phyloP scores from a whole-genome alignment of 2,113 vertebrate species.

The Xenus cinereus region DNA sequence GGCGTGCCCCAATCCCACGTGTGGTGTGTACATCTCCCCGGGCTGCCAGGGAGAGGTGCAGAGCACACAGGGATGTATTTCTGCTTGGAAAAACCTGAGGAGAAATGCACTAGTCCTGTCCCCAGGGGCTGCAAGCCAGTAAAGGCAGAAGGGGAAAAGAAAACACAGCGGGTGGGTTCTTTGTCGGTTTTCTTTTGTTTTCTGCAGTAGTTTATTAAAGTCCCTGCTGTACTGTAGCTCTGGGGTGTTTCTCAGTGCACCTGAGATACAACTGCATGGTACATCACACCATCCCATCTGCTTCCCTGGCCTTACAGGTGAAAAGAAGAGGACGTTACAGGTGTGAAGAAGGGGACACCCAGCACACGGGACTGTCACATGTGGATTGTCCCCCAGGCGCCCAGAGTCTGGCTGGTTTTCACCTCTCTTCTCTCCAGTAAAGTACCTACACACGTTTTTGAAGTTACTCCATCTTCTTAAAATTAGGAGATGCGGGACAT shows the following conservation, averaged over 20 bases:
- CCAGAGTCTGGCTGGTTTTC: background rate
- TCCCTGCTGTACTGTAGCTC: background rate
- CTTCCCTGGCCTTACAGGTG: background rate
- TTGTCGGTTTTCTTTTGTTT: background rate
- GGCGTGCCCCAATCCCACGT: fast-evolving
- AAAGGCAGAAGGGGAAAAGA: background rate
- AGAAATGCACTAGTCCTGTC: background rate
- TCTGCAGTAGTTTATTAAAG: background rate
- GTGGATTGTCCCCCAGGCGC: background rate
- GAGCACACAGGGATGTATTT: fast-evolving
- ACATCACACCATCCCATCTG: background rate
- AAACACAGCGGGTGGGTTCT: fast-evolving
- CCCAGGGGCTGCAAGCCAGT: background rate
- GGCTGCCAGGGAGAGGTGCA: background rate
- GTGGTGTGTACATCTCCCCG: fast-evolving
- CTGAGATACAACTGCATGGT: no score
- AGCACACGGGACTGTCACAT: background rate
- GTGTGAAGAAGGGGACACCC: background rate
- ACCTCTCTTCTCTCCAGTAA: background rate
- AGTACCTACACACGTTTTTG: background rate
- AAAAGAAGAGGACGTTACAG: background rate
- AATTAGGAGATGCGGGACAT: background rate
- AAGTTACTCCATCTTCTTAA: background rate
- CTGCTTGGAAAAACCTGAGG: background rate
- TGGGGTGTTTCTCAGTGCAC: background rate